Evolutionary conservation across 2,797 vertebrate genomes (phyloP), one percentile per base, ranked within the genome.

Genomic region (Sylvia borin): DNA sequence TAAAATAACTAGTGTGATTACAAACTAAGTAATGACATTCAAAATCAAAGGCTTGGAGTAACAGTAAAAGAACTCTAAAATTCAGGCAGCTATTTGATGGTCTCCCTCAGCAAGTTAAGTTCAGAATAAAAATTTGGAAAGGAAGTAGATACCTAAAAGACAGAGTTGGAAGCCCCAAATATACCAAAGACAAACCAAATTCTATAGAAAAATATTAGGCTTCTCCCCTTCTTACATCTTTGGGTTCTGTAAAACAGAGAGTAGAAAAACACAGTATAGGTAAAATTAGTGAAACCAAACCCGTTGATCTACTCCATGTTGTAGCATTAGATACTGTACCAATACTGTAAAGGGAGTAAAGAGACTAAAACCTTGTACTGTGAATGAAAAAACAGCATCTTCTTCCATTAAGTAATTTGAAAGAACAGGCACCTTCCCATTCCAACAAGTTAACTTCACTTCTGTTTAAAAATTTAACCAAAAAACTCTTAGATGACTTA

Each of bases 401-500:
- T 77, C 65, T 78, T 86, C 61, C 18, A 9, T 54, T n/a, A 84
- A 80, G n/a, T 34, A 65, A 71, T 22, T 16, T 65, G 29, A 85
- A 75, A 66, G 71, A 66, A 50, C 0, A 2, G 34, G 25, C 16
- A 84, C 14, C 20, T 78, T 89, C 40, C 81, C 34, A 57, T 43
- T 65, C 71, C 75, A 84, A 31, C n/a, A 24, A 62, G 45, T 31
- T 79, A 57, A 45, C 42, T 57, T 62, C 26, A 88, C 32, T 45
- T 53, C 58, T 92, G 57, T 54, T 92, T 50, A 95, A 93, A 92
- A 96, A 93, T 61, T 54, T 75, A 80, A 78, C 75, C 57, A 74
- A 81, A 36, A 92, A 92, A 67, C 89, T 83, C 80, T 48, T 6
- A 57, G 55, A 71, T 87, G 57, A 93, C 88, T 91, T 90, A 4